Conservation (phyloP, 2,797 vertebrate species). For the Mus spretus region DNA sequence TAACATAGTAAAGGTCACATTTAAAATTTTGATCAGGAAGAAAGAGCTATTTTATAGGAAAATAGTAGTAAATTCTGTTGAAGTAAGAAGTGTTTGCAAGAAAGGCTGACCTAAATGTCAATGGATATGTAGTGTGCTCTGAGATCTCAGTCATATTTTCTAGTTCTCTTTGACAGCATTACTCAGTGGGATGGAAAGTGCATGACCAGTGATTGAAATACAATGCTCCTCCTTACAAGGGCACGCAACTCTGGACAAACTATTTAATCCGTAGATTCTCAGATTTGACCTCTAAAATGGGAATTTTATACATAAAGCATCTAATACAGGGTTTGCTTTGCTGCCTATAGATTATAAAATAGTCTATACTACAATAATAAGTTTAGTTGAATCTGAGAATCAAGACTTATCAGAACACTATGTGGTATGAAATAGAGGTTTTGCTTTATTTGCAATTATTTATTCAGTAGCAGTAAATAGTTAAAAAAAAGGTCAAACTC, state of each 20-base stretch:
- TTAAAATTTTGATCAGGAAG: conserved; percentile 14
- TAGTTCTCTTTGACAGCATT: conserved; percentile 22
- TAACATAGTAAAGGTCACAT: conserved; percentile 33
- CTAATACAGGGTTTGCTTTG: neutral
- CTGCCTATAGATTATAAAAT: neutral
- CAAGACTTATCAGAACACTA: neutral
- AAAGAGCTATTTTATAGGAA: conserved; percentile 15
- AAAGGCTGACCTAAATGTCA: conserved; percentile 31
- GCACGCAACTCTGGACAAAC: neutral
- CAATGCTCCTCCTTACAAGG: neutral
- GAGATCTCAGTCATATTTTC: conserved; percentile 25
- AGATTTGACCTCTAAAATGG: conserved; percentile 21
- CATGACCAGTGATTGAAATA: conserved; percentile 2
- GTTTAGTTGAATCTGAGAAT: neutral
- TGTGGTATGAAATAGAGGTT: neutral
- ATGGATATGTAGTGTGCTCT: neutral
- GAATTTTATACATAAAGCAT: neutral
- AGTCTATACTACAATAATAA: neutral
- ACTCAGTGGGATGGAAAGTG: conserved; percentile 32
- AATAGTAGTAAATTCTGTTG: neutral
- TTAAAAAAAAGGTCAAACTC: neutral
- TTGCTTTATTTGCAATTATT: neutral
- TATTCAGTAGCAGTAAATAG: neutral
- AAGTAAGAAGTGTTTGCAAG: neutral
- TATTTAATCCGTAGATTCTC: neutral